phyloP scores from a whole-genome alignment of 2,888 invertebrate species.

The Tachystola acroxantha region DNA sequence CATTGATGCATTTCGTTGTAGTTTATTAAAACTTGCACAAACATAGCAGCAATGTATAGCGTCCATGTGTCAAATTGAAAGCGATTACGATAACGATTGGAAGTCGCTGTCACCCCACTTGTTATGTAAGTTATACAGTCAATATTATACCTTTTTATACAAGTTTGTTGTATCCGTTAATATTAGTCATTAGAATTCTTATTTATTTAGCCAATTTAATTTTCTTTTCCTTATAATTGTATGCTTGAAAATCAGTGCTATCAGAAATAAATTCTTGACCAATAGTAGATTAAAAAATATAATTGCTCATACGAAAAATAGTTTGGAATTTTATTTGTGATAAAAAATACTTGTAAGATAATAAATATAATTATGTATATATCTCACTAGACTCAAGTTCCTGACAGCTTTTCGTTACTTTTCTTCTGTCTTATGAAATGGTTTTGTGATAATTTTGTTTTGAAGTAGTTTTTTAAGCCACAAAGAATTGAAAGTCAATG shows the following conservation, averaged over 20 bases:
- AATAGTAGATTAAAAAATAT: conserved; percentile 62
- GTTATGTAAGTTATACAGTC: too few relatives aligned
- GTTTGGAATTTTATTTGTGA: conserved; percentile 70
- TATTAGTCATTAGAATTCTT: conserved; percentile 1
- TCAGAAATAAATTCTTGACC: conserved; percentile 47
- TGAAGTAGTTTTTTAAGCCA: conserved; percentile 27
- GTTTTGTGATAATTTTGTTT: conserved; percentile 31
- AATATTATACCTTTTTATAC: neutral
- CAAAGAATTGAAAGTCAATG: conserved; percentile 46
- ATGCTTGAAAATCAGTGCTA: conserved; percentile 19
- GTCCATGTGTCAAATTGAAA: too few relatives aligned
- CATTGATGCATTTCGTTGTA: too few relatives aligned
- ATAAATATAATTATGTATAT: conserved; percentile 37
- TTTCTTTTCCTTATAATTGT: conserved; percentile 2
- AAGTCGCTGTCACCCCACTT: too few relatives aligned
- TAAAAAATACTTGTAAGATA: conserved; percentile 44
- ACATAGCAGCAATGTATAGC: too few relatives aligned
- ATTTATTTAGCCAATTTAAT: conserved; percentile 1
- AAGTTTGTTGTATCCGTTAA: conserved; percentile 7
- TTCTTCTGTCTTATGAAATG: conserved; percentile 11
- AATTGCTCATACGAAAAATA: conserved; percentile 67
- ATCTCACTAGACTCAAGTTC: conserved; percentile 47
- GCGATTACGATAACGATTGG: too few relatives aligned
- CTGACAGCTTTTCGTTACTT: conserved; percentile 33
- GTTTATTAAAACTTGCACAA: too few relatives aligned